These are phyloP conservation scores for Syrrhaptes paradoxus DNA, from an alignment of 2,113 vertebrate species.

Conservation along the genomic window DNA sequence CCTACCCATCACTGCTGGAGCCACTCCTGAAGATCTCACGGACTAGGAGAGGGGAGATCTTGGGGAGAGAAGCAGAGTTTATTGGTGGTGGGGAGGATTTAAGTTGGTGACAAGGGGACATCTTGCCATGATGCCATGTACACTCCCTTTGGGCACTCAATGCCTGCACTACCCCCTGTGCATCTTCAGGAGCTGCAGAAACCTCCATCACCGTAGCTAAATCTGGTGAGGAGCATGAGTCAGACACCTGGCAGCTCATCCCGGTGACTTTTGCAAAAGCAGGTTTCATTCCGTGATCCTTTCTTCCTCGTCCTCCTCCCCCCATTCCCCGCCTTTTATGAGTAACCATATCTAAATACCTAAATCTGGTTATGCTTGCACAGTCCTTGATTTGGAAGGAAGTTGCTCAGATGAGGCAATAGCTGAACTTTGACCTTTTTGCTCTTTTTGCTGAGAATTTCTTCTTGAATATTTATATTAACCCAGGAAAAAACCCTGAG, in stretches of 20 bases:
- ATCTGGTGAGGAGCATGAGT: not conserved
- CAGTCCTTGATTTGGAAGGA: not conserved
- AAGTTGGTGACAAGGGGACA: not conserved
- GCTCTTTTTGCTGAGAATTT: not conserved
- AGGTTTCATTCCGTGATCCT: not conserved
- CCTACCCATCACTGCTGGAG: not conserved
- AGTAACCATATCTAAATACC: not conserved
- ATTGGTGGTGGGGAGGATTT: not conserved
- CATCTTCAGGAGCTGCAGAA: not conserved
- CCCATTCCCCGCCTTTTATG: not conserved
- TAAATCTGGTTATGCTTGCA: not conserved
- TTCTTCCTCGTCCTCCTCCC: not conserved
- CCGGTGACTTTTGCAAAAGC: not conserved
- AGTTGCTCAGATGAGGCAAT: not conserved
- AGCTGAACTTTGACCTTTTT: not conserved
- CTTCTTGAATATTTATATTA: not conserved
- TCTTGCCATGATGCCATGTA: not conserved
- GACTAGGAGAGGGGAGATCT: not conserved
- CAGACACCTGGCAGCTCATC: not conserved
- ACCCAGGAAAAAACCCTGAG: not conserved
- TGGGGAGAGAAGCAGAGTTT: fast-evolving
- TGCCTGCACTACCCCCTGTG: not conserved
- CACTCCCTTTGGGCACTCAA: not conserved
- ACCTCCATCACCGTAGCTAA: not conserved
- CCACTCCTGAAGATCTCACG: not conserved